phyloP scores from a whole-genome alignment of 2,113 vertebrate genomes.

The Podiceps cristatus region DNA sequence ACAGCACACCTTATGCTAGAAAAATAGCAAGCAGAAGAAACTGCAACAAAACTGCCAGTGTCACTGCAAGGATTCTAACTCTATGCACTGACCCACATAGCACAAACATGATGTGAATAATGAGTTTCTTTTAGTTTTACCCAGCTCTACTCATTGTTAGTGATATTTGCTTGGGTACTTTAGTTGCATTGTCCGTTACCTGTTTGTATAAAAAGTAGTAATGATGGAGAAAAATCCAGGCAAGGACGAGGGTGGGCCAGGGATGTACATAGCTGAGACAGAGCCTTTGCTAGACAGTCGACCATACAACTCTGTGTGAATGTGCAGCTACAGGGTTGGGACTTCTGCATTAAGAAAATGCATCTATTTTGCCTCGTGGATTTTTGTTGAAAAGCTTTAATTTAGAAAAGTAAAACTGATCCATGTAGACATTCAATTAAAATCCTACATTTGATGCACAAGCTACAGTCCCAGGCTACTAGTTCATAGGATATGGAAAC shows the following conservation, averaged over 20 bases:
- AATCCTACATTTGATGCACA: background rate
- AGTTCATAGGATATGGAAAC: background rate
- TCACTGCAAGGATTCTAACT: background rate
- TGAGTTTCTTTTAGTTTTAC: background rate
- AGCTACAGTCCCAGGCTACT: background rate
- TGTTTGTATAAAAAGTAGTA: background rate
- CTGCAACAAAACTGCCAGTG: constrained; percentile 14
- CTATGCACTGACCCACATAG: background rate
- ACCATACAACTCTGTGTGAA: background rate
- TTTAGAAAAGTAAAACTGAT: background rate
- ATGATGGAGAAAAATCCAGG: background rate
- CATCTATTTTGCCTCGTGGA: background rate
- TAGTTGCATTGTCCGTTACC: background rate
- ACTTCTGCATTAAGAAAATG: background rate
- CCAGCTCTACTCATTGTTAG: background rate
- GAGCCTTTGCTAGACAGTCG: background rate
- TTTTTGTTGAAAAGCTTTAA: background rate
- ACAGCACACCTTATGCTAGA: background rate
- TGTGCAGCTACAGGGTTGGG: background rate
- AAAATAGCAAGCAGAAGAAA: constrained; percentile 33
- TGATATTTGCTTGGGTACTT: background rate
- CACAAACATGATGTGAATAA: background rate
- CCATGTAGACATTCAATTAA: background rate
- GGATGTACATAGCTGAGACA: accelerated
- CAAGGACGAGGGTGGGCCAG: background rate